phyloP scores from a whole-genome alignment of 1,140 invertebrate species.

The Pinna nobilis region DNA sequence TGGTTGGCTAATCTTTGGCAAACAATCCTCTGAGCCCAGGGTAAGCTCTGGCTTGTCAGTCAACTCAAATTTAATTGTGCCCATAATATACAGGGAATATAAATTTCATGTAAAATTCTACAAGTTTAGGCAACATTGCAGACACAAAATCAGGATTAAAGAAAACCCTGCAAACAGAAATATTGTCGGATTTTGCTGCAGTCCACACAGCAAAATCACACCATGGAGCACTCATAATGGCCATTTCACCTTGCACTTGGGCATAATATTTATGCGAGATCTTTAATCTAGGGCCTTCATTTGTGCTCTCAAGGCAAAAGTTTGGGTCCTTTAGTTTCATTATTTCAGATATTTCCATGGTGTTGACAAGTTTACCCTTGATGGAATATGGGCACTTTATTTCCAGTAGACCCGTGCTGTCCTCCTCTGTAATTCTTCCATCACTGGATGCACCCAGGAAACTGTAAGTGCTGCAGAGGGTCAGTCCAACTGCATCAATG shows the following conservation, averaged over 20 bases:
- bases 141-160: slow-evolving; percentile 6
- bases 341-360: slow-evolving; percentile 16
- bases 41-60: neutral
- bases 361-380: neutral
- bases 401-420: neutral
- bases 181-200: slow-evolving; percentile 14
- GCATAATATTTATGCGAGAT: slow-evolving; percentile 23
- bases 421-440: slow-evolving; percentile 14
- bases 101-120: slow-evolving; percentile 14
- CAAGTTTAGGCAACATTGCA: slow-evolving; percentile 22
- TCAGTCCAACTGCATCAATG: neutral
- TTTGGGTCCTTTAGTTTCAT: neutral
- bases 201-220: slow-evolving; percentile 35
- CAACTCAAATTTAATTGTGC: neutral
- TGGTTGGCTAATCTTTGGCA: too few relatives aligned
- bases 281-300: neutral
- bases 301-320: neutral
- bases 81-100: slow-evolving; percentile 1
- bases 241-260: slow-evolving; percentile 35
- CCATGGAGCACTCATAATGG: slow-evolving; percentile 20
- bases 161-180: slow-evolving; percentile 10
- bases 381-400: slow-evolving; percentile 30
- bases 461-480: neutral
- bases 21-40: too few relatives aligned
- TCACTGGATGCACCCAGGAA: slow-evolving; percentile 23